Evolutionary conservation across 2,113 vertebrate genomes (phyloP).

Genomic region (Planiliza haematocheilus): DNA sequence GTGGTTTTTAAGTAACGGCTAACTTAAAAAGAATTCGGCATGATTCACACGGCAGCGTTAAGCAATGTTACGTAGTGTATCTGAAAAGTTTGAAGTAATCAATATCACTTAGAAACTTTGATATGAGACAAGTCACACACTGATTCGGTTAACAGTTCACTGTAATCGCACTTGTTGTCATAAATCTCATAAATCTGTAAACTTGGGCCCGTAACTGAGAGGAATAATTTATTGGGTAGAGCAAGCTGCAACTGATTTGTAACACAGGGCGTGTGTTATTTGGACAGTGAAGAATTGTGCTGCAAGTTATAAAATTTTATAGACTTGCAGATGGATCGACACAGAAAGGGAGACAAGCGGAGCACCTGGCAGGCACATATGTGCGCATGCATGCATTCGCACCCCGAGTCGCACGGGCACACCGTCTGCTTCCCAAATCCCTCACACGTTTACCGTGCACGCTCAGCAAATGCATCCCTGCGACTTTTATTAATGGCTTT

Average conservation of each 20-base stretch:
- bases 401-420: neutral
- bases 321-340: conserved; percentile 53
- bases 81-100: conserved; percentile 10
- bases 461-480: neutral
- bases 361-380: conserved; percentile 47
- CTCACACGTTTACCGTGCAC: neutral
- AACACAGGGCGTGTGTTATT: conserved; percentile 37
- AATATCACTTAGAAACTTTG: conserved; percentile 11
- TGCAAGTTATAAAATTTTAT: conserved; percentile 48
- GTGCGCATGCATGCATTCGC: neutral
- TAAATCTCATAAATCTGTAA: conserved; percentile 56
- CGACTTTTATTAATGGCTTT: neutral
- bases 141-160: conserved; percentile 33
- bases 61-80: neutral
- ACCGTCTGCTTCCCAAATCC: neutral
- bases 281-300: conserved; percentile 40
- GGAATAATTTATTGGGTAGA: conserved; percentile 51
- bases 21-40: neutral
- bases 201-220: conserved; percentile 30
- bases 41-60: neutral
- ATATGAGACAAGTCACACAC: conserved; percentile 12
- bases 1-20: no score
- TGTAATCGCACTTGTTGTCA: conserved; percentile 6
- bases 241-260: conserved; percentile 56
- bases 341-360: conserved; percentile 20